Conservation (phyloP, 2,113 vertebrate genomes). For the Parus major region DNA sequence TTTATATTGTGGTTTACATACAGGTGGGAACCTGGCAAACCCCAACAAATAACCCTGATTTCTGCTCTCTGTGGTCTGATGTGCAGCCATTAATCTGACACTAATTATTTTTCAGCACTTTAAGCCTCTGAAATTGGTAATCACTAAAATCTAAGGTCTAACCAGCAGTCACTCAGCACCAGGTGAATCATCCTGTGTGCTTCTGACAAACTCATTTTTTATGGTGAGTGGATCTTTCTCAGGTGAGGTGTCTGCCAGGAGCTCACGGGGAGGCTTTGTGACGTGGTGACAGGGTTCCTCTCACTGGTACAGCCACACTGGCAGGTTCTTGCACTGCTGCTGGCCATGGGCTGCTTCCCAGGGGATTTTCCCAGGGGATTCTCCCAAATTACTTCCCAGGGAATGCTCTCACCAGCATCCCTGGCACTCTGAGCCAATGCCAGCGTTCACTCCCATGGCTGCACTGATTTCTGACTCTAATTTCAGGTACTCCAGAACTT, state of each 20-base stretch:
- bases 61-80: not conserved
- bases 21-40: not conserved
- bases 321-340: not conserved
- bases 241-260: not conserved
- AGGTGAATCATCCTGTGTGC: not conserved
- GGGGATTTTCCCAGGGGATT: not conserved
- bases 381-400: not conserved
- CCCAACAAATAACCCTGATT: not conserved
- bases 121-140: not conserved
- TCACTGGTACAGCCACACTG: rapidly evolving
- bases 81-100: not conserved
- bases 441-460: not conserved
- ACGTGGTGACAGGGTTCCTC: rapidly evolving
- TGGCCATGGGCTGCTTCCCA: not conserved
- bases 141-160: not conserved
- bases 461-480: not conserved
- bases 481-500: not conserved
- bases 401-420: not conserved
- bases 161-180: not conserved
- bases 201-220: not conserved
- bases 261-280: not conserved
- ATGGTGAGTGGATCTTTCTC: not conserved
- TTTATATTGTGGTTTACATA: not conserved
- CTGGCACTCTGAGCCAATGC: not conserved
- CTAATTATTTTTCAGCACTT: not conserved